Evolutionary conservation across 1,140 invertebrate species (phyloP).

Genomic region (Apis florea): DNA sequence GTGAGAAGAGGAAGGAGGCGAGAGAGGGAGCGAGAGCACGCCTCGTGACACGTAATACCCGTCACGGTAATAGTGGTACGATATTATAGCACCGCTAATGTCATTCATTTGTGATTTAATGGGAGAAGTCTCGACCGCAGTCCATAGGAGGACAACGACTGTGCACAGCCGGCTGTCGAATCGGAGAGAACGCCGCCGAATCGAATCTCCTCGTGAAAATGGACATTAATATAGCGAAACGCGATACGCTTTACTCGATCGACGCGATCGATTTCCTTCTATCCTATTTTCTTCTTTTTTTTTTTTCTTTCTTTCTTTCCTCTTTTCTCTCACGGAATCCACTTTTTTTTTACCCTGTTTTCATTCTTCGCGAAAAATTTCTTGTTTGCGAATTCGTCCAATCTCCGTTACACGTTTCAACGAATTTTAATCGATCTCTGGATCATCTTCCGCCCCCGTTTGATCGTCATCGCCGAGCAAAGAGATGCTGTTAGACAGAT

Average conservation of each 20-base stretch:
- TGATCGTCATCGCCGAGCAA: no score
- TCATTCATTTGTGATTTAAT: constrained; percentile 80
- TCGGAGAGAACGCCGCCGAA: neutral
- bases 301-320: no score
- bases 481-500: neutral
- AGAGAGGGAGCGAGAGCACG: constrained; percentile 61
- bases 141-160: constrained; percentile 52
- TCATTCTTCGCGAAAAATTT: no score
- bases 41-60: constrained; percentile 79
- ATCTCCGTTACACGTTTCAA: no score
- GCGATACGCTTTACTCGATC: no score
- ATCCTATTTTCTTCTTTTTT: no score
- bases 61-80: constrained; percentile 78
- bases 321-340: no score
- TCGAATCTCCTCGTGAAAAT: neutral
- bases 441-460: neutral
- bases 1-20: constrained; percentile 31
- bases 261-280: no score
- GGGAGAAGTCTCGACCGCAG: constrained; percentile 69
- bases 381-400: no score
- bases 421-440: neutral
- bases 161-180: constrained; percentile 9
- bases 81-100: constrained; percentile 80
- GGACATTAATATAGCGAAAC: no score
- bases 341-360: no score